Conservation (phyloP, 2,113 vertebrate genomes). For the Morone chrysops region DNA sequence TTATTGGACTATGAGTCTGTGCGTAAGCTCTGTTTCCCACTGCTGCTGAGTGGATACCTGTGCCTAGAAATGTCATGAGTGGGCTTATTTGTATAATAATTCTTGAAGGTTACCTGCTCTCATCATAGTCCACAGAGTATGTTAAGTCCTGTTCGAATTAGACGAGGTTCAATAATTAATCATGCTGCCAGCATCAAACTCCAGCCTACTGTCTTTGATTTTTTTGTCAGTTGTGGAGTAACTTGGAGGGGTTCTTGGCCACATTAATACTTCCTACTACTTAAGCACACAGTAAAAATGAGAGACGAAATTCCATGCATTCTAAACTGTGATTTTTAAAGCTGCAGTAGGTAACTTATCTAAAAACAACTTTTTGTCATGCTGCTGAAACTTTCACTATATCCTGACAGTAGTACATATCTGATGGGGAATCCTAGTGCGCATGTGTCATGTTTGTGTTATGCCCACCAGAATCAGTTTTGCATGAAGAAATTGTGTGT, state of each 20-base stretch:
- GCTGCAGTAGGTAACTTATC: no score
- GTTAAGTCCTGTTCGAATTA: constrained; percentile 30
- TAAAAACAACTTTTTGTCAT: no score
- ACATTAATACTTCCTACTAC: neutral
- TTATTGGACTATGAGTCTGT: constrained; percentile 14
- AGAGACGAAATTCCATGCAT: neutral
- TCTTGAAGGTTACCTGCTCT: constrained; percentile 47
- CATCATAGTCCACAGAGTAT: constrained; percentile 15
- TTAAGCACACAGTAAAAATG: neutral
- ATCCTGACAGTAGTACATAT: no score
- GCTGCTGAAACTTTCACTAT: no score
- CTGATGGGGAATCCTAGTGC: no score
- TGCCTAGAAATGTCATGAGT: constrained; percentile 23
- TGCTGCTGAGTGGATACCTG: constrained; percentile 1
- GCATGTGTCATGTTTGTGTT: no score
- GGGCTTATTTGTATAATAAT: constrained; percentile 37
- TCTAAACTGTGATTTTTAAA: neutral
- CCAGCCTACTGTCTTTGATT: neutral
- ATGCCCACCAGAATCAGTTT: no score
- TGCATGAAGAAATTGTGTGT: no score
- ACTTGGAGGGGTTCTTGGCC: neutral
- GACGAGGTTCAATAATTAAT: constrained; percentile 42
- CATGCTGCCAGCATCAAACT: constrained; percentile 21
- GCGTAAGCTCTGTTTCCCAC: neutral
- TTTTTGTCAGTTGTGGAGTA: neutral